Percentiles rank a stretch among this genome's conserved stretches.
These are phyloP conservation scores for Orestias chungarensis DNA, from an alignment of 2,797 vertebrate genomes.

Conservation along the genomic window DNA sequence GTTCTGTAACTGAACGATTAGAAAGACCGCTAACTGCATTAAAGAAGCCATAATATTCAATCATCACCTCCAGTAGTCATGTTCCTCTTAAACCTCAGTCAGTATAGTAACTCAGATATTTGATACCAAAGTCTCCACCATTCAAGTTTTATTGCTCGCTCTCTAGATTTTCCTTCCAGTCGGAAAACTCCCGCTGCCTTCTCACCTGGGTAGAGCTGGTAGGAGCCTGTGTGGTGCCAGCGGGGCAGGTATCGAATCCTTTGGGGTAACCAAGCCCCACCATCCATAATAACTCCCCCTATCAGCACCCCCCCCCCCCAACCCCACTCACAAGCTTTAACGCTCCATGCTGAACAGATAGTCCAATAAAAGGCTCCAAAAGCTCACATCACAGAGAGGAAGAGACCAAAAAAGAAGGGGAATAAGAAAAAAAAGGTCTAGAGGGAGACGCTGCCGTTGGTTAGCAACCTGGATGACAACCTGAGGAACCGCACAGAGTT, in stretches of 20 bases:
- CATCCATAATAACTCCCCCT: slow-evolving; percentile 90
- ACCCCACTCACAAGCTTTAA: slow-evolving; percentile 24
- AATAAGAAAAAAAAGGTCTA: slow-evolving; percentile 11
- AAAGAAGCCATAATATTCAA: neutral
- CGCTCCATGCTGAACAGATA: slow-evolving; percentile 18
- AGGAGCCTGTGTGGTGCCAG: slow-evolving; percentile 94
- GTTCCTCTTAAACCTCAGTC: slow-evolving; percentile 1
- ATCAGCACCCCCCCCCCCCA: slow-evolving; percentile 21
- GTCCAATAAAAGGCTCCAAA: slow-evolving; percentile 10
- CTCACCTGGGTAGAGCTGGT: slow-evolving; percentile 96
- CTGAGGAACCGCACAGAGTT: slow-evolving; percentile 49
- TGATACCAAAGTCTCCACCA: slow-evolving; percentile 3
- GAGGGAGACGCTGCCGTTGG: slow-evolving; percentile 20
- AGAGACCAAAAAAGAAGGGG: neutral
- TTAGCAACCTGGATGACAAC: slow-evolving; percentile 43
- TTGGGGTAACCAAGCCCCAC: slow-evolving; percentile 88
- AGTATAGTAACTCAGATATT: slow-evolving; percentile 1
- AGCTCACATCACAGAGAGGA: slow-evolving; percentile 12
- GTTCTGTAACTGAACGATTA: neutral
- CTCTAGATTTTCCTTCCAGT: neutral
- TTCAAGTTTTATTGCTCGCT: neutral
- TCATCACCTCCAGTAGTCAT: neutral
- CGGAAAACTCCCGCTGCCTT: slow-evolving; percentile 41
- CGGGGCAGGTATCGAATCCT: slow-evolving; percentile 89
- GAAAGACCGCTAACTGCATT: neutral